A percentile compares a stretch with the other conserved stretches of the same genome.
These are phyloP conservation scores for Halictus rubicundus DNA, from an alignment of 1,140 invertebrate genomes.

Conservation along the genomic window DNA sequence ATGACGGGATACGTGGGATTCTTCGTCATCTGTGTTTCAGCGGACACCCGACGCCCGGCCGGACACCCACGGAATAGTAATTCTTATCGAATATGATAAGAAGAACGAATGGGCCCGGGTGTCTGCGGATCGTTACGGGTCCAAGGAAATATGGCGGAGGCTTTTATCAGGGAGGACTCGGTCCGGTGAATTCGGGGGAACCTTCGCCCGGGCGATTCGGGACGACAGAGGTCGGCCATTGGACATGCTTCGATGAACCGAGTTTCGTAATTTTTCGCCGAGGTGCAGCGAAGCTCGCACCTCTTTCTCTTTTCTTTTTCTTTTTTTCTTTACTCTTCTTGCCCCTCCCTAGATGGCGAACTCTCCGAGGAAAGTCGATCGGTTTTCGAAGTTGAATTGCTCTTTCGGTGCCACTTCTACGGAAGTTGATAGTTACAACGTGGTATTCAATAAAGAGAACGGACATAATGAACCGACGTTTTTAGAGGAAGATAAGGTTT, in stretches of 20 bases:
- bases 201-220: not conserved
- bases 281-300: not conserved
- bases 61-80: slow-evolving; percentile 15
- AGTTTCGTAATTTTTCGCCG: slow-evolving; percentile 25
- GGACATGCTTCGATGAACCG: not conserved
- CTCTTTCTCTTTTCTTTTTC: too few species aligned
- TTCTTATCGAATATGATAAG: slow-evolving; percentile 33
- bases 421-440: not conserved
- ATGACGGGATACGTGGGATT: not conserved
- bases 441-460: too few species aligned
- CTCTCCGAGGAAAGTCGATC: not conserved
- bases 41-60: too few species aligned
- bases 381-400: not conserved
- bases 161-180: slow-evolving; percentile 32
- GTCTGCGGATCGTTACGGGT: not conserved
- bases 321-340: too few species aligned
- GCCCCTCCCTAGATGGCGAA: too few species aligned
- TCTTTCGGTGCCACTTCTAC: not conserved
- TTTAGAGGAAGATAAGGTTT: too few species aligned
- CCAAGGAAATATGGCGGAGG: slow-evolving; percentile 19
- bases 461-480: too few species aligned
- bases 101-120: slow-evolving; percentile 8
- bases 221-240: slow-evolving; percentile 27
- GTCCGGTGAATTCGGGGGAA: slow-evolving; percentile 12
- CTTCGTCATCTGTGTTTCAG: slow-evolving; percentile 12